Evolutionary conservation across 2,888 invertebrate species (phyloP).

Genomic region (Amaurobius ferox): DNA sequence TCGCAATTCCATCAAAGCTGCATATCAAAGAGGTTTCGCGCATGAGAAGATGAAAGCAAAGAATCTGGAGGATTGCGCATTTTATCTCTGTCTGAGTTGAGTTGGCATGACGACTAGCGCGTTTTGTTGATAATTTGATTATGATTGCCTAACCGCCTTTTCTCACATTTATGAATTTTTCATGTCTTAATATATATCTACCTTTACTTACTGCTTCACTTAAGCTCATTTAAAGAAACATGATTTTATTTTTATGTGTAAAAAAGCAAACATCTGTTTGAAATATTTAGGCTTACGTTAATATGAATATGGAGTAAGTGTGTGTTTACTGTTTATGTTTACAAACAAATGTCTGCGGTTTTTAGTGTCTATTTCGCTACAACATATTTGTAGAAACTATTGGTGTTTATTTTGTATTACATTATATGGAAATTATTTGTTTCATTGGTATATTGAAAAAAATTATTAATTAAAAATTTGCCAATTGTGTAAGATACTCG

Average conservation of each 20-base stretch:
- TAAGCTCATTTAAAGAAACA: neutral
- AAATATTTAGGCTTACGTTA: neutral
- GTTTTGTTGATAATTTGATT: conserved; percentile 27
- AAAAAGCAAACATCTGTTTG: neutral
- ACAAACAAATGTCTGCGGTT: conserved; percentile 6
- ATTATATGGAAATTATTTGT: neutral
- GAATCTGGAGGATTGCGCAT: neutral
- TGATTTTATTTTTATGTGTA: neutral
- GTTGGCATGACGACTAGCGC: conserved; percentile 57
- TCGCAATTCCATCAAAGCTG: neutral
- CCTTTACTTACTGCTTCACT: neutral
- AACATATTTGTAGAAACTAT: too few relatives aligned
- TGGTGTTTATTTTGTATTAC: neutral
- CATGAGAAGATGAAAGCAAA: neutral
- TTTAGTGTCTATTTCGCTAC: too few relatives aligned
- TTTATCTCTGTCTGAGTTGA: neutral
- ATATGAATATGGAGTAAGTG: neutral
- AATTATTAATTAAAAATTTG: neutral
- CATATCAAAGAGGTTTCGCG: neutral
- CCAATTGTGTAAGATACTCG: neutral
- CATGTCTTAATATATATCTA: neutral
- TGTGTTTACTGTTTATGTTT: neutral
- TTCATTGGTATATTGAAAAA: neutral
- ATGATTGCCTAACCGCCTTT: conserved; percentile 20
- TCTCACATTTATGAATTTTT: neutral